Evolutionary conservation across 2,797 vertebrate species (phyloP).

Genomic region (Silurus lanzhouensis): DNA sequence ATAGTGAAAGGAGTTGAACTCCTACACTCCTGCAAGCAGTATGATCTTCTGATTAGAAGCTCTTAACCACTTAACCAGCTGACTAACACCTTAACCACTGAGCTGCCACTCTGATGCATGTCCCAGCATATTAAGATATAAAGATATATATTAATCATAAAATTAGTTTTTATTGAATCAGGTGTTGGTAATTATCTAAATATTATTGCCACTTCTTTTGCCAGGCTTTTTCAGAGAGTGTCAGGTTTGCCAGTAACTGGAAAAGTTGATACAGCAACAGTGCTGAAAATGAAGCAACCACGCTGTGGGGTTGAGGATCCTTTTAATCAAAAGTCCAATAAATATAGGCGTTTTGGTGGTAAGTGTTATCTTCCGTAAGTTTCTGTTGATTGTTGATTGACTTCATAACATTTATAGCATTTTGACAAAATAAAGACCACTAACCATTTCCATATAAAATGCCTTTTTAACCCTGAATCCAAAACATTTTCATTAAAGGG

Average conservation of each 20-base stretch:
- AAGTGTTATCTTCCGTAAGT: constrained; percentile 50
- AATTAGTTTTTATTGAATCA: not conserved
- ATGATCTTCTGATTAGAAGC: too few species aligned
- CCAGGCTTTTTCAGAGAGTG: constrained; percentile 82
- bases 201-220: not conserved
- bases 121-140: not conserved
- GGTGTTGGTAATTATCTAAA: not conserved
- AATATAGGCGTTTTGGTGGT: constrained; percentile 82
- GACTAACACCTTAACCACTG: too few species aligned
- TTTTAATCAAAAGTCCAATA: constrained; percentile 82
- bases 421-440: not conserved
- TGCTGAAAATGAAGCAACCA: constrained; percentile 79
- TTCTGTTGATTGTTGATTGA: not conserved
- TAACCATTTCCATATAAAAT: not conserved
- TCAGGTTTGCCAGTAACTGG: constrained; percentile 79
- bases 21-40: too few species aligned
- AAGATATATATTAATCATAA: not conserved
- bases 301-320: constrained; percentile 87
- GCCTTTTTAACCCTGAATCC: not conserved
- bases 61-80: too few species aligned
- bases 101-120: too few species aligned
- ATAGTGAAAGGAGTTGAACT: too few species aligned
- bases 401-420: not conserved
- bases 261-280: constrained; percentile 75
- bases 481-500: not conserved